Conservation (phyloP, 2,888 invertebrate genomes). For the Aphidoletes aphidimyza region DNA sequence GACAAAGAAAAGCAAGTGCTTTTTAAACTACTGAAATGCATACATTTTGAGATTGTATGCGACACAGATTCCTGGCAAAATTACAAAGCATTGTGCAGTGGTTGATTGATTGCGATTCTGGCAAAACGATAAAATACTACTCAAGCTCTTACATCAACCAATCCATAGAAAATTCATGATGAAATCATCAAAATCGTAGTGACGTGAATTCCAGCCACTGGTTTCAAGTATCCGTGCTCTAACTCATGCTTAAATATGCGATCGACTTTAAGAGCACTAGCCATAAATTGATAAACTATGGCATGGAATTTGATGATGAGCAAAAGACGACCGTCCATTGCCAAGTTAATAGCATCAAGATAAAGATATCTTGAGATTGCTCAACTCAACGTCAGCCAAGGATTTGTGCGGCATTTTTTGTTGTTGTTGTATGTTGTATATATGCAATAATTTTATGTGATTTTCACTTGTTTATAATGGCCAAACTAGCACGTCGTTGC, state of each 20-base stretch:
- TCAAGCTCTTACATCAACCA: background rate
- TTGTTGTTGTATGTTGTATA: no score
- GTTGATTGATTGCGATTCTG: background rate
- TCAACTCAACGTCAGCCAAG: background rate
- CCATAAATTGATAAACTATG: conserved; percentile 15
- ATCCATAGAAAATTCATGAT: background rate
- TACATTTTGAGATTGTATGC: background rate
- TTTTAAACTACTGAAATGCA: background rate
- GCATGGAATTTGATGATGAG: background rate
- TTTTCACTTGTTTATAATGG: conserved; percentile 32
- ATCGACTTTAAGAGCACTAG: background rate
- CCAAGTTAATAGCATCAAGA: background rate
- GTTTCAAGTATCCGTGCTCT: background rate
- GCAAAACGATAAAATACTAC: background rate
- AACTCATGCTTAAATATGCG: conserved; percentile 6
- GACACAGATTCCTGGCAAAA: background rate
- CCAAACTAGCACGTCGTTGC: background rate
- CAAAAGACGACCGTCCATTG: background rate
- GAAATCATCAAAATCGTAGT: background rate
- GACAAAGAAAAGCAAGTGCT: background rate
- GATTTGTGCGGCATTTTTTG: conserved; percentile 21
- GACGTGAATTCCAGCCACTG: no score
- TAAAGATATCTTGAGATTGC: background rate
- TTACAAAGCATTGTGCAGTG: background rate
- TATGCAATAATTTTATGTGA: background rate